Evolutionary conservation across 2,888 invertebrate species (phyloP), one percentile per base, ranked within the genome.

Genomic region (Dicyrtomina minuta): DNA sequence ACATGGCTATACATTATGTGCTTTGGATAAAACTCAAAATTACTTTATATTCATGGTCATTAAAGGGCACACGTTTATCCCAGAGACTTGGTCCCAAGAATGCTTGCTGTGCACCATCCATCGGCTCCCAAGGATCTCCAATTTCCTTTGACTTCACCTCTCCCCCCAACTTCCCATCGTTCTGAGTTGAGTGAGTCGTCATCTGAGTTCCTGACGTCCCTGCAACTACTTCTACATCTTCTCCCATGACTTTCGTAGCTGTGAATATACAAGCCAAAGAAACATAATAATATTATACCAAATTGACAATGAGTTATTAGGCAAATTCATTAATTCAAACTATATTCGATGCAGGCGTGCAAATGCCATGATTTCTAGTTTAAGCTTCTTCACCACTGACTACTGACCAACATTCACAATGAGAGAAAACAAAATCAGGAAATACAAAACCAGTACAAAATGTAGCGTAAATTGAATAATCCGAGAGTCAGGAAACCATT

Each of bases 1-100:
- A 26, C 4, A 2, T 56, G 5, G 2, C 1, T 15, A 2, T 12
- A n/a, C n/a, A n/a, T n/a, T n/a, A 26, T 24, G 22, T 56, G 26
- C 6, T 26, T 56, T 26, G n/a, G 10, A 13, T 22, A 20, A 6
- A 4, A 22, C n/a, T n/a, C n/a, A 10, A 13, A 60, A 56, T 66
- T 22, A 93, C 93, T 90, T 95, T 95, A 87, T 96, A 92, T 88
- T 95, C 93, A 46, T 74, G 75, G 83, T 92, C 90, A 85, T 93
- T 93, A 83, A 93, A 93, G 80, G 91, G 89, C 81, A 90, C 86
- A 79, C 93, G 91, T 85, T 94, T 94, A 85, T 96, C 95, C 96
- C 96, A 96, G 75, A 96, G 86, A 83, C 92, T 95, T 77, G 96
- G 95, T 75, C 96, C 96, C 80, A 96, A 88, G 86, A 96, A 96